Evolutionary conservation across 2,888 invertebrate species (phyloP).

Genomic region (Hemithea aestivaria): DNA sequence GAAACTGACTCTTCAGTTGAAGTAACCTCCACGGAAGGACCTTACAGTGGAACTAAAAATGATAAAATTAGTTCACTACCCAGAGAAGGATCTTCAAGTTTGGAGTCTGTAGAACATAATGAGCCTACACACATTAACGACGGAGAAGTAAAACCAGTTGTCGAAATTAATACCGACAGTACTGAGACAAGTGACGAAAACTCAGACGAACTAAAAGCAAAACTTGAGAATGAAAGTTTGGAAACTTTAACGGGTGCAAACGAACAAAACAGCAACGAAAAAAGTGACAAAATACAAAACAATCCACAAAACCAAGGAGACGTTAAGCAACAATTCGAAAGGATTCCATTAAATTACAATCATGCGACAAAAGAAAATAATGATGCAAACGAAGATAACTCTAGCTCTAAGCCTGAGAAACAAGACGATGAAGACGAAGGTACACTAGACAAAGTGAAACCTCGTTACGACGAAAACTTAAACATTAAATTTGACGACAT

Average conservation of each 20-base stretch:
- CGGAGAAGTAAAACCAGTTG: conserved; percentile 64
- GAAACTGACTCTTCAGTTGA: conserved; percentile 26
- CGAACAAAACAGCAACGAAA: conserved; percentile 28
- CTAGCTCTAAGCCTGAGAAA: too few relatives aligned
- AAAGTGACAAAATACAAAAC: conserved; percentile 33
- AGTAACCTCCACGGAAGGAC: conserved; percentile 24
- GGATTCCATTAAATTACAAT: conserved; percentile 67
- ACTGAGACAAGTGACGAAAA: conserved; percentile 39
- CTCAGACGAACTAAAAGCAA: conserved; percentile 29
- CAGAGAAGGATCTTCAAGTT: conserved; percentile 24
- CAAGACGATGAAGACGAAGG: conserved; percentile 39
- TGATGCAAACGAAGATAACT: conserved; percentile 18
- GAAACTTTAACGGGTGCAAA: conserved; percentile 42
- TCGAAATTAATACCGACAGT: conserved; percentile 55
- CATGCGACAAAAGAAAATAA: conserved; percentile 30
- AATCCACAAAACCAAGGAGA: conserved; percentile 34
- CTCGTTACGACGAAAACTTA: conserved; percentile 59
- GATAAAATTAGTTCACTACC: conserved; percentile 25
- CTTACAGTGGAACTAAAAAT: conserved; percentile 17
- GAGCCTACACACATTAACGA: conserved; percentile 49
- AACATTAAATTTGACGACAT: conserved; percentile 65
- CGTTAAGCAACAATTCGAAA: conserved; percentile 68
- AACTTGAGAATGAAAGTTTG: conserved; percentile 37
- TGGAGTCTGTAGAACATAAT: conserved; percentile 31
- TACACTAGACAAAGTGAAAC: conserved; percentile 44